These are phyloP conservation scores for Unio delphinus DNA, from an alignment of 2,888 invertebrate species.

Conservation along the genomic window DNA sequence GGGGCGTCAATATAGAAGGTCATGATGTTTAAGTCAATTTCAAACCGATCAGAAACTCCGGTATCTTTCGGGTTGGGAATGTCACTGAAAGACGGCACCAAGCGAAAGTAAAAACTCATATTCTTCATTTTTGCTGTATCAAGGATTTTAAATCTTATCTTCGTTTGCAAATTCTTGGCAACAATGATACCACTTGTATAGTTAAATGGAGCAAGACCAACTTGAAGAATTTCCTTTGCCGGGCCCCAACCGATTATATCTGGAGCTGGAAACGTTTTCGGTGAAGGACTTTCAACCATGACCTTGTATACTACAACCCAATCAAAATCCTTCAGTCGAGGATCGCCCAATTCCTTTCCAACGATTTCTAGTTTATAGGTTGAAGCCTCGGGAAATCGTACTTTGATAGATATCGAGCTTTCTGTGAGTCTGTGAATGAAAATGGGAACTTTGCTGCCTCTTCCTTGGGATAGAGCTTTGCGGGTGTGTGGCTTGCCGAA, in stretches of 20 bases:
- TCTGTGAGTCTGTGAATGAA: conserved; percentile 49
- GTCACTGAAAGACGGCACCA: conserved; percentile 35
- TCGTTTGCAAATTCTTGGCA: conserved; percentile 32
- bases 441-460: conserved; percentile 35
- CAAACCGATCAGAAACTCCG: conserved; percentile 31
- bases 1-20: conserved; percentile 35
- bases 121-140: conserved; percentile 30
- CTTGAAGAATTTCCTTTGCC: conserved; percentile 31
- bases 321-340: conserved; percentile 45
- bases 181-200: conserved; percentile 35
- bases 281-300: conserved; percentile 37
- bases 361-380: conserved; percentile 61
- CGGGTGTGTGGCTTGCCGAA: conserved; percentile 41
- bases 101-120: conserved; percentile 36
- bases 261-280: conserved; percentile 54
- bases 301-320: conserved; percentile 55
- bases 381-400: conserved; percentile 53
- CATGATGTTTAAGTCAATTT: conserved; percentile 34
- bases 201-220: conserved; percentile 39
- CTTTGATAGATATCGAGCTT: conserved; percentile 41
- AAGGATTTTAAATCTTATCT: conserved; percentile 33
- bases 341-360: conserved; percentile 47
- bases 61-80: conserved; percentile 28
- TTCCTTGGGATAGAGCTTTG: conserved; percentile 33
- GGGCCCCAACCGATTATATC: conserved; percentile 66